phyloP scores from a whole-genome alignment of 2,888 invertebrate species.

The Melanophora roralis region DNA sequence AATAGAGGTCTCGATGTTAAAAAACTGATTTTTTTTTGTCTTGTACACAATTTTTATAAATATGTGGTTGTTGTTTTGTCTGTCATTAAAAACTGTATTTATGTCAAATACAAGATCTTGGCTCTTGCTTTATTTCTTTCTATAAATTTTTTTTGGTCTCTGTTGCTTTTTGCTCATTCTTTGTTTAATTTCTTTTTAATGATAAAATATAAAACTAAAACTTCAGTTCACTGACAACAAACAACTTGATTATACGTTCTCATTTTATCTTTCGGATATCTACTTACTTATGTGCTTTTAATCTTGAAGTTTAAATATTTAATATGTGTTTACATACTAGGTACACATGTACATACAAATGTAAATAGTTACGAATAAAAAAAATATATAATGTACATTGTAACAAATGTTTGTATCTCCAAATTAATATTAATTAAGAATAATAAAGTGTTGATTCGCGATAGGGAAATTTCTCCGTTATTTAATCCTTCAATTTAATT shows the following conservation, averaged over 20 bases:
- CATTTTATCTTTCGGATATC: constrained; percentile 39
- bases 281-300: constrained; percentile 7
- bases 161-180: constrained; percentile 39
- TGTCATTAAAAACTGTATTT: constrained; percentile 37
- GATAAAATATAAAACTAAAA: constrained; percentile 43
- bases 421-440: constrained; percentile 36
- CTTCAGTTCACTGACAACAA: constrained; percentile 50
- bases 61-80: constrained; percentile 27
- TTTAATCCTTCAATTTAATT: not conserved
- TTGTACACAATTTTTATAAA: constrained; percentile 5
- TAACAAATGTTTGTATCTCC: too few species aligned
- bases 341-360: not conserved
- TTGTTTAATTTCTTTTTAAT: constrained; percentile 50
- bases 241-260: constrained; percentile 42
- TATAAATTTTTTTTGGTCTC: constrained; percentile 29
- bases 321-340: not conserved
- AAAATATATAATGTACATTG: too few species aligned
- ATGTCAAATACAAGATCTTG: constrained; percentile 47
- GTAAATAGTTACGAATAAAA: not conserved
- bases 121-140: constrained; percentile 34
- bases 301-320: constrained; percentile 21
- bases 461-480: constrained; percentile 6
- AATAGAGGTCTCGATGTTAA: constrained; percentile 22
- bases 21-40: not conserved
- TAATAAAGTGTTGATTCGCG: not conserved